Conservation (phyloP, 2,113 vertebrate genomes). For the Uria aalge region DNA sequence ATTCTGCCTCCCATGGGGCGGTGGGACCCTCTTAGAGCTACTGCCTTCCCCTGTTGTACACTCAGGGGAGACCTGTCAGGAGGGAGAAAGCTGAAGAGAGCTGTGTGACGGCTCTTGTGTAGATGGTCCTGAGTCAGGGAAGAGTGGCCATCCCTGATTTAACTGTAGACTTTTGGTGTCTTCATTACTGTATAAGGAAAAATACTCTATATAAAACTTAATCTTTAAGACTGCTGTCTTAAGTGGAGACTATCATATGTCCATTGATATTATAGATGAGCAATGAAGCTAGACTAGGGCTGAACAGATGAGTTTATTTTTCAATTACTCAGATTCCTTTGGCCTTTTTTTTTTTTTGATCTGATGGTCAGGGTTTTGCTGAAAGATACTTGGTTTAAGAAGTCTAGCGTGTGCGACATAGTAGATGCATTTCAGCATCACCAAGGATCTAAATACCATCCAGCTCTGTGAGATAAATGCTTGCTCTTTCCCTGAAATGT, state of each 20-base stretch:
- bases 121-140: not conserved
- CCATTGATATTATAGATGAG: not conserved
- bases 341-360: not conserved
- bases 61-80: not conserved
- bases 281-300: not conserved
- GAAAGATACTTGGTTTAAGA: not conserved
- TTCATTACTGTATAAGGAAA: not conserved
- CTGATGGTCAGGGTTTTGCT: not conserved
- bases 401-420: not conserved
- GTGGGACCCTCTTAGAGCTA: not conserved
- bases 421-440: not conserved
- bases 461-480: not conserved
- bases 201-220: not conserved
- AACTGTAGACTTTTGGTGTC: not conserved
- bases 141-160: no score
- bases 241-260: not conserved
- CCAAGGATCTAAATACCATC: not conserved
- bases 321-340: not conserved
- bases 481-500: not conserved
- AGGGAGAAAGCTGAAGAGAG: not conserved
- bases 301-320: not conserved
- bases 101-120: not conserved
- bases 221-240: not conserved
- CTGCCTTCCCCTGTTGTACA: not conserved
- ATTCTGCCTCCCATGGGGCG: rapidly evolving